Evolutionary conservation across 2,888 invertebrate genomes (phyloP).

Genomic region (Acanthosepion pharaonis): DNA sequence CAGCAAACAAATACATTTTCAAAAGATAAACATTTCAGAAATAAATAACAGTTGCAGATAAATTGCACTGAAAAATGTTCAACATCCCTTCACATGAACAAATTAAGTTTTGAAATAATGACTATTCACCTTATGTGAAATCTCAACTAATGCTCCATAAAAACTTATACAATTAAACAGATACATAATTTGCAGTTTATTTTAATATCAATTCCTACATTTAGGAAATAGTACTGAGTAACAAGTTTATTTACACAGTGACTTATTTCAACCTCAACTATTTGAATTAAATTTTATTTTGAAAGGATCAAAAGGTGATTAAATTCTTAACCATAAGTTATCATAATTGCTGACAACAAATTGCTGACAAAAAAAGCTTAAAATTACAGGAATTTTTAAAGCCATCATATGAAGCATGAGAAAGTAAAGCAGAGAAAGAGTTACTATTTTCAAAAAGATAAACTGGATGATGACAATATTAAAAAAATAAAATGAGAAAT

Average conservation of each 20-base stretch:
- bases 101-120: background rate
- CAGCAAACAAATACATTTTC: background rate
- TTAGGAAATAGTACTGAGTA: background rate
- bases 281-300: too few relatives aligned
- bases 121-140: background rate
- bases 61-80: background rate
- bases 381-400: background rate
- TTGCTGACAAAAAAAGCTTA: background rate
- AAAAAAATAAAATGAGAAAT: too few relatives aligned
- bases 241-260: background rate
- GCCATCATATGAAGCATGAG: background rate
- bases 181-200: background rate
- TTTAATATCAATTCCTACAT: background rate
- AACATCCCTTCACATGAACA: background rate
- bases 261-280: background rate
- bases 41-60: background rate
- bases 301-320: background rate
- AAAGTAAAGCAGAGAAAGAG: background rate
- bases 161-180: background rate
- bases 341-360: background rate
- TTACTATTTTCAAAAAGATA: background rate
- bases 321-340: background rate
- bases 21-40: background rate
- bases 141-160: background rate
- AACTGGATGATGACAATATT: too few relatives aligned